Base-by-base conservation (phyloP, 1,140 invertebrate species). In the Colletes gigas region DNA sequence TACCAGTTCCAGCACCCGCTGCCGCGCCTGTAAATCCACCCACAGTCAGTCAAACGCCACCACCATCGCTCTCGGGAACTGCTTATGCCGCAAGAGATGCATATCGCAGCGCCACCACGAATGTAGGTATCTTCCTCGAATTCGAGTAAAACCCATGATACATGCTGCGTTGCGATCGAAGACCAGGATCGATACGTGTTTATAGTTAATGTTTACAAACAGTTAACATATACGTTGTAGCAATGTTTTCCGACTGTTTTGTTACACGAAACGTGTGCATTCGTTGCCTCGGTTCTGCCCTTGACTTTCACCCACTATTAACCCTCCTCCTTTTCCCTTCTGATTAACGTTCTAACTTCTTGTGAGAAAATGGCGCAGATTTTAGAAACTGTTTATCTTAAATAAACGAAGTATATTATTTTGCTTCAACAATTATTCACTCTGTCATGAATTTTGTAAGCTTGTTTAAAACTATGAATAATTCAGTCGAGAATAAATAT, bases 21-120 rank as follows among this genome's bases (percentile, higher is more conserved):
- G 39, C 72, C 59, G 76, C 85, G 44, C 67, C 76, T 30, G 85
- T 88, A 52, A 89, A 81, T 47, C 75, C 83, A 17, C 69, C 84
- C 50, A 83, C 91, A 70, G 88, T 92, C 80, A 92, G 91, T 85
- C 91, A 92, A 86, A 93, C 92, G 41, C 91, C 92, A 81, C 91
- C 84, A 59, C 89, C 89, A 82, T 89, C 89, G 30, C 87, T 86
- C 66, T 88, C 86, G 63, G 88, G 89, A 39, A 88, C 87, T 60
- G 87, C 89, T 67, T 88, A 88, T 47, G 81, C 87, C 47, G 84
- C 89, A 39, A 90, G 93, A 71, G 93, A 93, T 75, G 88, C 88
- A 55, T 93, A 93, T 77, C 90, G 92, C 86, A 90, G 90, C 78
- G 86, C 89, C 67, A 92, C 90, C 60, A 89, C 90, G 44, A 93